These are phyloP conservation scores for Papilio helenus DNA, from an alignment of 1,140 invertebrate genomes.

Conservation along the genomic window DNA sequence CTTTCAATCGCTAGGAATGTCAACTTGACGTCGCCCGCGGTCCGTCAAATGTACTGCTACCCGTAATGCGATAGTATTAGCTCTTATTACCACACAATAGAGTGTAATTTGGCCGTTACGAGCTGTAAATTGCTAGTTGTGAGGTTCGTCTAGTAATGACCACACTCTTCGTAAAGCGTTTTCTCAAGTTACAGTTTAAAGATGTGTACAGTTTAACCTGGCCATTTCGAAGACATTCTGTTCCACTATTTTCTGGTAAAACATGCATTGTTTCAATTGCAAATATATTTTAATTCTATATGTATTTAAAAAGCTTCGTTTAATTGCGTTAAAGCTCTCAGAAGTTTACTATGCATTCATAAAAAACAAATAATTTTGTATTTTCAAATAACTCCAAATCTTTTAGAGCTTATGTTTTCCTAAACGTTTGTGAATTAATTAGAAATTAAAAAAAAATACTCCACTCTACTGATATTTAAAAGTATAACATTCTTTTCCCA, in stretches of 20 bases:
- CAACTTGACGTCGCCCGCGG: constrained; percentile 61
- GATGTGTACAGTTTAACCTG: constrained; percentile 44
- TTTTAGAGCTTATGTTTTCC: no score
- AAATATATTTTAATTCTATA: no score
- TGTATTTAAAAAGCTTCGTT: no score
- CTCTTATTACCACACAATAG: constrained; percentile 51
- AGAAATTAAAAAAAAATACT: no score
- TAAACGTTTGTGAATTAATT: no score
- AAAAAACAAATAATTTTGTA: no score
- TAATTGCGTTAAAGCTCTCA: no score
- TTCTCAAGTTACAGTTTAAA: constrained; percentile 62
- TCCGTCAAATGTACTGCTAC: constrained; percentile 60
- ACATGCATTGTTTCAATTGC: constrained; percentile 2
- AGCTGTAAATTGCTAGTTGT: constrained; percentile 43
- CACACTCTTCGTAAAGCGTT: constrained; percentile 56
- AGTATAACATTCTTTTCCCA: not conserved
- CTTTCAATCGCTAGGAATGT: constrained; percentile 78
- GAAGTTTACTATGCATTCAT: no score
- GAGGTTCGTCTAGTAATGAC: constrained; percentile 56
- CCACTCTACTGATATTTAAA: no score
- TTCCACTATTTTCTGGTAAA: not conserved
- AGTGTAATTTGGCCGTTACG: constrained; percentile 46
- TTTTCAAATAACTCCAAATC: no score
- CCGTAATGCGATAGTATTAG: constrained; percentile 34
- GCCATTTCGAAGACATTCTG: constrained; percentile 37